These are phyloP conservation scores for Halcyon senegalensis DNA, from an alignment of 2,113 vertebrate species.

Conservation along the genomic window DNA sequence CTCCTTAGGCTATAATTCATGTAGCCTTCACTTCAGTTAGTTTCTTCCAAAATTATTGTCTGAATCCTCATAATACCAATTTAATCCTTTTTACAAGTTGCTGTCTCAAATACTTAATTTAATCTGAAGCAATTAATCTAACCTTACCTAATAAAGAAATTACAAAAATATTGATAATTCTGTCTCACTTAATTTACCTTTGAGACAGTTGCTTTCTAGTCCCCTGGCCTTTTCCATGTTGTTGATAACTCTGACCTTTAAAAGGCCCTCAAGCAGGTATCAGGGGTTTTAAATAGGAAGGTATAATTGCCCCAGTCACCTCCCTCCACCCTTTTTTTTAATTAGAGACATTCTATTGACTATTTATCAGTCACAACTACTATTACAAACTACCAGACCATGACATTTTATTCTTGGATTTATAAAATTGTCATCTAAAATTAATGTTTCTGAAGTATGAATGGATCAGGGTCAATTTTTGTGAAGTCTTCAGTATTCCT, in stretches of 20 bases:
- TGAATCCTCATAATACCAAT: neutral
- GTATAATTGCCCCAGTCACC: neutral
- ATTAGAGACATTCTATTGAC: neutral
- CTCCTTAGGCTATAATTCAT: neutral
- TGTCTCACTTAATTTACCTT: neutral
- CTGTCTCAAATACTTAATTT: neutral
- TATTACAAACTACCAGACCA: neutral
- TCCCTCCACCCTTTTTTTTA: neutral
- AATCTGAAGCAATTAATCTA: neutral
- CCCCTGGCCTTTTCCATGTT: accelerated
- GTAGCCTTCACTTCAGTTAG: neutral
- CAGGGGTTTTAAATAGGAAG: neutral
- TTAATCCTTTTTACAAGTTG: neutral
- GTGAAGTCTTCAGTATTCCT: neutral
- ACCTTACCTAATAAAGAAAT: neutral
- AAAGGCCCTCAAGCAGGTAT: neutral
- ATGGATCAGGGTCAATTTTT: neutral
- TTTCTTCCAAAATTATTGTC: neutral
- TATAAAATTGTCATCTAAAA: neutral
- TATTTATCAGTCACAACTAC: conserved; percentile 7
- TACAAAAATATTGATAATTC: neutral
- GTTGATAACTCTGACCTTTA: neutral
- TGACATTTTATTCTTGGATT: neutral
- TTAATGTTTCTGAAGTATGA: neutral
- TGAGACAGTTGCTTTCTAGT: neutral